A percentile compares a stretch with the other conserved stretches of the same genome.
Conservation (phyloP, 2,888 invertebrate genomes). For the Mythimna impura region DNA sequence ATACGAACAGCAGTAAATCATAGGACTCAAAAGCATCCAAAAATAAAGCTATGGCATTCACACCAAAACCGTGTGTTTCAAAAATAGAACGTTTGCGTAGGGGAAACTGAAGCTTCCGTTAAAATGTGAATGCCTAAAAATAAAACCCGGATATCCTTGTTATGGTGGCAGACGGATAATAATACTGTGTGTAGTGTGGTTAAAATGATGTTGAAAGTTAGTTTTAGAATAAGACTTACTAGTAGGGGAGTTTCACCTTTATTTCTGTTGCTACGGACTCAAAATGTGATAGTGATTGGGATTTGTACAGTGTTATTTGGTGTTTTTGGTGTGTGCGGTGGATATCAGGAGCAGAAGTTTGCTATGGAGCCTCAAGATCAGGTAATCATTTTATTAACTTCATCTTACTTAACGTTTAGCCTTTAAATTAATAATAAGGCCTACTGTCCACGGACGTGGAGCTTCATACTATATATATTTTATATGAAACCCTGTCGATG, state of each 20-base stretch:
- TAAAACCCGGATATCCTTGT: conserved; percentile 79
- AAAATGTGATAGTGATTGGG: conserved; percentile 61
- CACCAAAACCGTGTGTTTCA: conserved; percentile 65
- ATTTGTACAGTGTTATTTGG: conserved; percentile 72
- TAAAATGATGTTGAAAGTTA: conserved; percentile 76
- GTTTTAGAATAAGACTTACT: conserved; percentile 76
- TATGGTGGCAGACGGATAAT: conserved; percentile 71
- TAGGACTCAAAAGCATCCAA: conserved; percentile 68
- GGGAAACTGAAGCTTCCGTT: conserved; percentile 80
- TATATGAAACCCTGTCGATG: no score
- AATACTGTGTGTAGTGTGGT: conserved; percentile 60
- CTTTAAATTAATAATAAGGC: not conserved
- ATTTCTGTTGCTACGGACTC: conserved; percentile 85
- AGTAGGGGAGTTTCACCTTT: conserved; percentile 83
- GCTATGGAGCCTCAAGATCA: conserved; percentile 97
- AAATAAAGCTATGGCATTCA: conserved; percentile 83
- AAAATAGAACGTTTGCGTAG: conserved; percentile 76
- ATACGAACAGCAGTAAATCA: conserved; percentile 68
- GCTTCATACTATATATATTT: no score
- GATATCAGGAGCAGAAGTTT: conserved; percentile 94
- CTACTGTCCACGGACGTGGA: no score
- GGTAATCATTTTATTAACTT: conserved; percentile 71
- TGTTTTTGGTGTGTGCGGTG: conserved; percentile 80
- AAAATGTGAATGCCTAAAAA: conserved; percentile 83
- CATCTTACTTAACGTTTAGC: not conserved